Base-by-base conservation (phyloP, 2,888 invertebrate genomes). In the Frankliniella intonsa region DNA sequence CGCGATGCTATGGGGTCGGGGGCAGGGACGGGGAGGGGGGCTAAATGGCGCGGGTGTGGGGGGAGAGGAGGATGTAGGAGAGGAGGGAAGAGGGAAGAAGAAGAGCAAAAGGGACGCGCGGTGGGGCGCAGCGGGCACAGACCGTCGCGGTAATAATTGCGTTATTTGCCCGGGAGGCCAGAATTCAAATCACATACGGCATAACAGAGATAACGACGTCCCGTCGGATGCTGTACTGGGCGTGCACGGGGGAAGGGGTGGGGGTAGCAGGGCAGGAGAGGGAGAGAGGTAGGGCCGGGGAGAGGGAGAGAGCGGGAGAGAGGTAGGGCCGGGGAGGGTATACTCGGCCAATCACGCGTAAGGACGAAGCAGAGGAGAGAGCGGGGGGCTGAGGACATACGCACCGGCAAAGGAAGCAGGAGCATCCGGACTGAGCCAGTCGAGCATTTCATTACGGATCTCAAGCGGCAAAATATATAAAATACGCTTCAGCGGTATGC, bases 161-260 rank as follows among this genome's bases (percentile, higher is more conserved):
- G 69, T 76, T 76, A 76, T 76, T 76, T 76, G 69, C 25, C 69
- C 69, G 62, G 19, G 62, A 62, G 62, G 62, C 17, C 62, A 25
- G 25, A 76, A 76, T 76, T 76, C 69, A 76, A 76, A 76, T 76
- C 22, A 76, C 62, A 62, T 62, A 62, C 69, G 69, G 69, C 25
- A 12, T 76, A 76, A 76, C 69, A 22, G 25, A 69, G 69, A 69
- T 69, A 69, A 69, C 69, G 69, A 22, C 9, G n/a, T 19, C 22
- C n/a, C 69, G 55, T 55, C 55, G 14, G 55, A 19, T 38, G 38
- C 3, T 38, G 55, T 14, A 55, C 55, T 19, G 51, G 9, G 10
- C 51, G 51, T 11, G 17, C 11, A 55, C 8, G 55, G 55, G 55
- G 3, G 1, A 11, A 8, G 14, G 55, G 11, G 14, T 55, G 55